Base-by-base conservation (phyloP, 1,140 invertebrate species). In the Cecropterus lyciades region DNA sequence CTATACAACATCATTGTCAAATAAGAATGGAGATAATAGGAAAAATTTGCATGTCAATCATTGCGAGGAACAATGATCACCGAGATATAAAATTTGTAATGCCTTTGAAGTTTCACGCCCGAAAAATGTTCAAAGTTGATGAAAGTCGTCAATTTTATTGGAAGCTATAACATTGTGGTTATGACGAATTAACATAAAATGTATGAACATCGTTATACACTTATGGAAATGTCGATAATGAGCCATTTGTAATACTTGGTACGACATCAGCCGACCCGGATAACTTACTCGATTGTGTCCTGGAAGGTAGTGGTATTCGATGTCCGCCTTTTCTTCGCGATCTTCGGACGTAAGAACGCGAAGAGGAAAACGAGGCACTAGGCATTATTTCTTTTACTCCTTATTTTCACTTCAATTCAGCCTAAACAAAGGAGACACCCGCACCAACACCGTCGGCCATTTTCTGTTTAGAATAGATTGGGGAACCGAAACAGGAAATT, bases 331-430 rank as follows among this genome's bases (percentile, higher is more conserved):
- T 97, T 93, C 96, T 95, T 85, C 96, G 93, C 79, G 96, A 97
- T 93, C 96, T 94, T 85, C 96, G 94, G 79, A 96, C 95, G 94
- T 97, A 97, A 92, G 96, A 96, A 93, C 96, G 95, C 87, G 96
- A 96, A 90, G 96, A 96, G 83, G 96, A 96, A 93, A 97, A 97
- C 85, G 96, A 97, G 91, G 96, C 96, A 94, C 96, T 97, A 94
- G 96, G 96, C 96, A 97, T 97, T 94, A 95, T 97, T 91, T 89
- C 82, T 88, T 83, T 82, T 85, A 82, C 72, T 85, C 83, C 81
- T 92, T 91, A 87, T 87, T 89, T 88, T 87, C 86, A 89, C 85
- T 85, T 87, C 80, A 93, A 91, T 89, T 83, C 77, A 88, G 83
- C 83, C 93, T 94, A 94, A 94, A 94, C 94, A 94, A 94, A 94